Conservation (phyloP, 2,113 vertebrate genomes). For the Coptodon rendalli region DNA sequence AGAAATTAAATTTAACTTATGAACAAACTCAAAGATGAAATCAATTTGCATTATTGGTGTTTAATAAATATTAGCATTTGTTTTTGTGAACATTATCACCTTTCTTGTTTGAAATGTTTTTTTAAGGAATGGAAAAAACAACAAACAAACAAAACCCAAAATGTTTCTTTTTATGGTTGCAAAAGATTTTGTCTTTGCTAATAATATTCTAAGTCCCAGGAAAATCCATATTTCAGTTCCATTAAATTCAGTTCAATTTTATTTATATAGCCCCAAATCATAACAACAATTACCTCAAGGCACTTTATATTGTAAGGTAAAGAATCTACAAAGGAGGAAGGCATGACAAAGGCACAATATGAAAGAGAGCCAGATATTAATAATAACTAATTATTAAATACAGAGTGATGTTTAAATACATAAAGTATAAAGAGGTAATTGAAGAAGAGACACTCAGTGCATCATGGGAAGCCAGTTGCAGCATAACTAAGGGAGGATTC, state of each 20-base stretch:
- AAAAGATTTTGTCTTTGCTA: not conserved
- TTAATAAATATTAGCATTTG: not conserved
- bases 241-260: not conserved
- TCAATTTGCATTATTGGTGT: not conserved
- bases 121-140: not conserved
- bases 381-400: too few relatives aligned
- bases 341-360: too few relatives aligned
- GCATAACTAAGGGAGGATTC: not conserved
- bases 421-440: not conserved
- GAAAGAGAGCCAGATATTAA: too few relatives aligned
- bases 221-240: not conserved
- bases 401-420: rapidly evolving
- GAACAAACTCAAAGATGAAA: not conserved
- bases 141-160: not conserved
- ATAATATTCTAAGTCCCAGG: rapidly evolving
- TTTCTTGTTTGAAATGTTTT: rapidly evolving
- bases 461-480: not conserved
- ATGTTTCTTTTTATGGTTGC: not conserved
- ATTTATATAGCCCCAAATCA: not conserved
- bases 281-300: rapidly evolving
- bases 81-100: not conserved
- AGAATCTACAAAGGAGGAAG: not conserved
- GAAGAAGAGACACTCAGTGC: not conserved
- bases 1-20: not conserved
- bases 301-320: not conserved